Percentiles rank a stretch among this genome's conserved stretches.
phyloP scores from a whole-genome alignment of 2,113 vertebrate genomes.

The Eurystomus gularis region DNA sequence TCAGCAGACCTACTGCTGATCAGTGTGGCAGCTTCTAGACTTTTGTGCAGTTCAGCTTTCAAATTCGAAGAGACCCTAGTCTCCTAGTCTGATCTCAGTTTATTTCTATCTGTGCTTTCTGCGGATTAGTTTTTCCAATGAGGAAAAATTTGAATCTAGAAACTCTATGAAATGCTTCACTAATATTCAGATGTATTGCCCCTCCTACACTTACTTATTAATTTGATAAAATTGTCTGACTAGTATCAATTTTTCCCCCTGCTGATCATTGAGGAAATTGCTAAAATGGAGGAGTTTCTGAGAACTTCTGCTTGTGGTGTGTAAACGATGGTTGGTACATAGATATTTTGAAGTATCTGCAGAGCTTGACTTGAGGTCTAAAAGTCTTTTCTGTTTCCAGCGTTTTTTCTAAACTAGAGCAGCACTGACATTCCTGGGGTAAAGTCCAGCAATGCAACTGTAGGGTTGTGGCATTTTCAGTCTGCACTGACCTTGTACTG shows the following conservation, averaged over 20 bases:
- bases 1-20: not conserved
- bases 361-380: not conserved
- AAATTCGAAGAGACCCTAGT: not conserved
- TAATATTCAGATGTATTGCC: not conserved
- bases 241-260: not conserved
- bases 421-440: not conserved
- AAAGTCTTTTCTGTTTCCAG: not conserved
- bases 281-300: not conserved
- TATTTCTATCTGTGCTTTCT: not conserved
- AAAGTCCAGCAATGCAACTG: accelerated
- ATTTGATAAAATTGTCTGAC: not conserved
- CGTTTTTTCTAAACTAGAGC: not conserved
- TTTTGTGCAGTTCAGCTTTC: not conserved
- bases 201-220: not conserved
- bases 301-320: not conserved
- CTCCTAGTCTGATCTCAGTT: not conserved
- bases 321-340: not conserved
- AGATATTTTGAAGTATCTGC: not conserved
- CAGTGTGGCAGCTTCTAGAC: not conserved
- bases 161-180: not conserved
- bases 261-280: not conserved
- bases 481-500: not conserved
- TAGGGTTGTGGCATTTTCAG: not conserved
- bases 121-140: not conserved
- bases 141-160: not conserved